These are phyloP conservation scores for Plemyria rubiginata DNA, from an alignment of 2,888 invertebrate species.

Conservation along the genomic window DNA sequence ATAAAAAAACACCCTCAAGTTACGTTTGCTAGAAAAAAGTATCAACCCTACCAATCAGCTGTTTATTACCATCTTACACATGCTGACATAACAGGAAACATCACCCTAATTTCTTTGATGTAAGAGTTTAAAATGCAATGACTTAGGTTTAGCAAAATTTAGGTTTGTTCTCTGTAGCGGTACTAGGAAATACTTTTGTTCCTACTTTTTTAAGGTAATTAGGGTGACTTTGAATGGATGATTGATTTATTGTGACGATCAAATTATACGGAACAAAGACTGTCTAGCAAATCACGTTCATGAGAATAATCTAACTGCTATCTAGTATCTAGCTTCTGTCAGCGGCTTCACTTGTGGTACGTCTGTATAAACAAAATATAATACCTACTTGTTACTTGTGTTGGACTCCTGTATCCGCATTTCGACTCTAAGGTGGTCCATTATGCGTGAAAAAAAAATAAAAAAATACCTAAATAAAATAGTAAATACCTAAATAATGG, in stretches of 20 bases:
- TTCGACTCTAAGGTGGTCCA: no score
- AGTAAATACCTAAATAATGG: no score
- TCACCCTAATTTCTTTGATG: accelerated
- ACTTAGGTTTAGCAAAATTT: neutral
- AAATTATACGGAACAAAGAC: slow-evolving; percentile 9
- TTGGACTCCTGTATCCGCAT: no score
- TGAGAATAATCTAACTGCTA: neutral
- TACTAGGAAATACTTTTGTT: slow-evolving; percentile 29
- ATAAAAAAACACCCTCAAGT: slow-evolving; percentile 48
- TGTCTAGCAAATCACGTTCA: neutral
- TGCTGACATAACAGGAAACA: neutral
- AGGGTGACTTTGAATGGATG: slow-evolving; percentile 22
- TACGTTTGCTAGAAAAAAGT: slow-evolving; percentile 38
- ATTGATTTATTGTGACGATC: slow-evolving; percentile 15
- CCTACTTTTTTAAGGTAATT: slow-evolving; percentile 27
- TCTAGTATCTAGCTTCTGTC: neutral
- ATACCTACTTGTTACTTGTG: no score
- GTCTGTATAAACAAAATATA: no score
- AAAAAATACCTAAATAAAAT: no score
- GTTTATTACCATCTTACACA: slow-evolving; percentile 30
- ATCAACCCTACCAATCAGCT: slow-evolving; percentile 51
- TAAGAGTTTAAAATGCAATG: slow-evolving; percentile 27
- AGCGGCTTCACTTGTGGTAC: neutral
- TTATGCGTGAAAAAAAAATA: no score
- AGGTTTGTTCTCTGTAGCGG: slow-evolving; percentile 18